A percentile compares a stretch with the other conserved stretches of the same genome.
Evolutionary conservation across 2,113 vertebrate species (phyloP).

Genomic region (Paracanthobrama guichenoti): DNA sequence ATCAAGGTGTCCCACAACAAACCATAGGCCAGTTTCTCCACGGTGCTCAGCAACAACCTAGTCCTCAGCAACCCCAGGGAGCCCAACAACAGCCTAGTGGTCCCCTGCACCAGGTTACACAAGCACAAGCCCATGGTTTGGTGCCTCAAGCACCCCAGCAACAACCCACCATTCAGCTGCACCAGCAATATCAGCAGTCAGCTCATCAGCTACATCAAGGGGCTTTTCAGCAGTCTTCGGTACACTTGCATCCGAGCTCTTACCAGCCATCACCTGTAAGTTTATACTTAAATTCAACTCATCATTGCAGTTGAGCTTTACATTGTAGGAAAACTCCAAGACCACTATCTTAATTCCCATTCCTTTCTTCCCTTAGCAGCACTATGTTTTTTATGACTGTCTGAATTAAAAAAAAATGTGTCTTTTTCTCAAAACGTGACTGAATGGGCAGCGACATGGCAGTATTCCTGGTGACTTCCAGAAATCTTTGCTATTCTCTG

Average conservation of each 20-base stretch:
- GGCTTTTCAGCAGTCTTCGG: constrained; percentile 58
- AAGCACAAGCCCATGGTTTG: constrained; percentile 28
- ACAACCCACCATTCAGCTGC: constrained; percentile 38
- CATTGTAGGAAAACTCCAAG: neutral
- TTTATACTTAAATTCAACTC: neutral
- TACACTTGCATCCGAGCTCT: constrained; percentile 64
- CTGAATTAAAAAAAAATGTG: constrained; percentile 48
- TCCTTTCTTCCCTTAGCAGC: neutral
- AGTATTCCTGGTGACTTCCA: constrained; percentile 63
- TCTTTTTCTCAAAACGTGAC: constrained; percentile 52
- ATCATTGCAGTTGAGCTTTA: neutral
- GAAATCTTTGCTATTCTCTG: constrained; percentile 50
- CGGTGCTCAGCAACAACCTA: constrained; percentile 53
- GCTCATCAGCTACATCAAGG: constrained; percentile 63
- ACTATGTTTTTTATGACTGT: constrained; percentile 11
- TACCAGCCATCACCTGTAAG: constrained; percentile 86
- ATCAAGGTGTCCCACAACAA: constrained; percentile 49
- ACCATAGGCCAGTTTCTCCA: constrained; percentile 62
- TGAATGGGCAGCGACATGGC: constrained; percentile 58
- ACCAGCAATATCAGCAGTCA: constrained; percentile 55
- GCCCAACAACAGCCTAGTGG: constrained; percentile 19
- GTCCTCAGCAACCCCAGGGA: constrained; percentile 73
- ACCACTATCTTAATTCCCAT: neutral
- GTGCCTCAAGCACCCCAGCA: constrained; percentile 48
- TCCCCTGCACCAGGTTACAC: constrained; percentile 44